Conservation (phyloP, 35 echinoderm and acorn worm genomes). For the Ophioderma brevispina region DNA sequence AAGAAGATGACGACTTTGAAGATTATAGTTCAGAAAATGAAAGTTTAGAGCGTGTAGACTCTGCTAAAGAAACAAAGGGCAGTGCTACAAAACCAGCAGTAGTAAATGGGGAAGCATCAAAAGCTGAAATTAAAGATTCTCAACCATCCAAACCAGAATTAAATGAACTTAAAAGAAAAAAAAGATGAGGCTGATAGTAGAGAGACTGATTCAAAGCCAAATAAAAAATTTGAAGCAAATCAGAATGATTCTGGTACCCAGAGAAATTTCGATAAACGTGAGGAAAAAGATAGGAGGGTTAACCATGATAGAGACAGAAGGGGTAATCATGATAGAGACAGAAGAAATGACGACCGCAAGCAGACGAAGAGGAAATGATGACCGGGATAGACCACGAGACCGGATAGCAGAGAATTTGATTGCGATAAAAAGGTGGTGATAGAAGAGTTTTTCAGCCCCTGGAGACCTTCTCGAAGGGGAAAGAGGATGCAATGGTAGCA, state of each 20-base stretch:
- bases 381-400: slow-evolving; percentile 4
- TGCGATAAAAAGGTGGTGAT: neutral
- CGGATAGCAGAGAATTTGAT: neutral
- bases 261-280: slow-evolving; percentile 29
- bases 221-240: neutral
- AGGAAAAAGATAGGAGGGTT: neutral
- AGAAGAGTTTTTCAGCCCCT: slow-evolving; percentile 57
- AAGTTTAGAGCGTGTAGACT: slow-evolving; percentile 33
- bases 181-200: slow-evolving; percentile 26
- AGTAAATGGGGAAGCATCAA: slow-evolving; percentile 9
- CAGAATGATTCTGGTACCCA: neutral
- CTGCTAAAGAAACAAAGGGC: slow-evolving; percentile 18
- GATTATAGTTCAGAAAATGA: slow-evolving; percentile 50
- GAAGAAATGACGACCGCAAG: neutral
- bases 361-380: neutral
- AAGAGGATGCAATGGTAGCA: slow-evolving; percentile 23
- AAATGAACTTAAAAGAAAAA: slow-evolving; percentile 17
- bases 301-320: slow-evolving; percentile 22
- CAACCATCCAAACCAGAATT: neutral
- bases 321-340: neutral
- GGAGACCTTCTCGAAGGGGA: slow-evolving; percentile 88
- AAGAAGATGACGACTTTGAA: slow-evolving; percentile 67
- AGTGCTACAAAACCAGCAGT: neutral
- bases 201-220: neutral
- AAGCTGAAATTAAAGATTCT: slow-evolving; percentile 11